Percentiles rank a stretch among this genome's conserved stretches.
Conservation (phyloP, 2,113 vertebrate species). For the Rhinolophus sinicus region DNA sequence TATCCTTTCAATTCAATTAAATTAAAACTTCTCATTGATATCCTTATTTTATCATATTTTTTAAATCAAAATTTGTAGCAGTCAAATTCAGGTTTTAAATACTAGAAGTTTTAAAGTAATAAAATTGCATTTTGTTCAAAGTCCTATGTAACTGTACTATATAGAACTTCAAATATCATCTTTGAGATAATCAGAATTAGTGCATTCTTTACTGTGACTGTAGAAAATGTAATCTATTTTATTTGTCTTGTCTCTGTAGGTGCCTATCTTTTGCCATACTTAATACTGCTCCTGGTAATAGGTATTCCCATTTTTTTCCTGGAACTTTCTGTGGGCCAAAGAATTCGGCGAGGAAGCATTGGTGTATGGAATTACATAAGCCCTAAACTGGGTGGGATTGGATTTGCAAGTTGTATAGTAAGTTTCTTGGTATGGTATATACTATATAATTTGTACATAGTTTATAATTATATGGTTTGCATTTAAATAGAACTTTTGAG, state of each 20-base stretch:
- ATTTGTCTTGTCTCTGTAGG: conserved; percentile 85
- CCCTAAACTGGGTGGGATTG: conserved; percentile 96
- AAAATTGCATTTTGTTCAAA: background rate
- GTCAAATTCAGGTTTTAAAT: background rate
- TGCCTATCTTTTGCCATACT: conserved; percentile 97
- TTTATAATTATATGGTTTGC: background rate
- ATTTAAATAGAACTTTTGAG: background rate
- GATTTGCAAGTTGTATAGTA: conserved; percentile 97
- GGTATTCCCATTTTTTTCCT: conserved; percentile 98
- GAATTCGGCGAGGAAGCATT: conserved; percentile 96
- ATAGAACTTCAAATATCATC: background rate
- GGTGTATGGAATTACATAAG: conserved; percentile 99
- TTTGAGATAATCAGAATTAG: conserved; percentile 1
- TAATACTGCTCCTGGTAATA: conserved; percentile 94
- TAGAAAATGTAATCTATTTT: conserved; percentile 48
- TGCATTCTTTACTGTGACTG: background rate
- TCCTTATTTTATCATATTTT: background rate
- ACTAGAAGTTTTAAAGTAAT: background rate
- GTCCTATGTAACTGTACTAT: background rate
- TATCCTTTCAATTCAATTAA: background rate
- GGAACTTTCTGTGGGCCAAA: conserved; percentile 97
- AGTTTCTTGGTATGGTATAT: conserved; percentile 79
- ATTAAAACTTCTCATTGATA: background rate
- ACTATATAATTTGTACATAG: background rate
- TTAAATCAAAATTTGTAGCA: background rate